Evolutionary conservation across 2,113 vertebrate species (phyloP), one percentile per base, ranked within the genome.

Genomic region (Calonectris borealis): DNA sequence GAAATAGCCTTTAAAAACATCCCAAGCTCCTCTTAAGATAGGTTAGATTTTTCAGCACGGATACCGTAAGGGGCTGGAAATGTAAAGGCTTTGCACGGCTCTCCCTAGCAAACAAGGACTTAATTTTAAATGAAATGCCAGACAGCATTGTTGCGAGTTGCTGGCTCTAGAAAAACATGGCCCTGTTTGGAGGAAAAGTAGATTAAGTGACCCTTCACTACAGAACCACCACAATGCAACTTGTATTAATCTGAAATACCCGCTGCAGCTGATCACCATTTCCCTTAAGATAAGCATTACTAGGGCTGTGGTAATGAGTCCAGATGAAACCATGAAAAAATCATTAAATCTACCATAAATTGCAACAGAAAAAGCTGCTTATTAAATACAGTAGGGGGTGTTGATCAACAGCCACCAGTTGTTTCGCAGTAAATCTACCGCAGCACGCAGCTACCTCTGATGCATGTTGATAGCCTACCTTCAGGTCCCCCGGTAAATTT

Each of bases 71-170:
- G 7, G 36, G 38, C 25, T 90, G 66, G 71, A 82, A 73, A 86
- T 86, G n/a, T 62, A 86, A 94, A 73, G 52, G 46, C 42, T 95
- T 89, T 89, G 36, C 82, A 94, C 16, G 77, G 57, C 22, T 42
- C 12, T 79, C 75, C 55, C 85, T 55, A 71, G 57, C 36, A 90
- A 93, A 93, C 40, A 94, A 16, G 25, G 46, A 82, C 40, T 90
- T 95, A 70, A 96, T 94, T 96, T 95, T 85, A 96, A 97, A 95
- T 84, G 57, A 96, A 96, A 90, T 76, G 49, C 58, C 71, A 92
- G 92, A 48, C 62, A 71, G 79, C 72, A 86, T 13, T 92, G 79
- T 73, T 90, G 19, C 66, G 93, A 87, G 68, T 76, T 91, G 31
- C 80, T 83, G 55, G 73, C 60, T 97, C 70, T 49, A 91, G 42